Percentiles rank a stretch among this genome's conserved stretches.
Conservation (phyloP, 1,140 invertebrate genomes). For the Drosophila insularis region DNA sequence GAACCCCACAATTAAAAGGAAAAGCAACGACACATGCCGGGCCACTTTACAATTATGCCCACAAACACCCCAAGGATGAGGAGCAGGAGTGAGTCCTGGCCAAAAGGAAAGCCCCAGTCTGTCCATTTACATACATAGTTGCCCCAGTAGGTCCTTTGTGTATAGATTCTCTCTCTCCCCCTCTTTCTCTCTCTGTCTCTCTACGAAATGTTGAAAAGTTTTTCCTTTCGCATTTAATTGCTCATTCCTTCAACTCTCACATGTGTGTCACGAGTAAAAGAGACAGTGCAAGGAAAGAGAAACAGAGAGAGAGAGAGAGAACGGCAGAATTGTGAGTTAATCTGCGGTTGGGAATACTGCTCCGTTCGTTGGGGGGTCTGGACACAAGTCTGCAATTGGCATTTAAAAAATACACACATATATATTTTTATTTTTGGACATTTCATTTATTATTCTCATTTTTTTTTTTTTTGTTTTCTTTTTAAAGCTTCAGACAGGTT, state of each 20-base stretch:
- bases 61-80: slow-evolving; percentile 19
- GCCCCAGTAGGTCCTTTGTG: slow-evolving; percentile 43
- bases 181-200: slow-evolving; percentile 13
- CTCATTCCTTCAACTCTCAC: slow-evolving; percentile 25
- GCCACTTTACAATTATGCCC: slow-evolving; percentile 66
- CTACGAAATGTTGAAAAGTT: slow-evolving; percentile 58
- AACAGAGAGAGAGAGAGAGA: not conserved
- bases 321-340: slow-evolving; percentile 58
- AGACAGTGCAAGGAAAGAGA: slow-evolving; percentile 7
- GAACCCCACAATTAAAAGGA: slow-evolving; percentile 63
- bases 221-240: slow-evolving; percentile 72
- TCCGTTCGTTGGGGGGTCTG: not conserved
- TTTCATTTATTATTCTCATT: not conserved
- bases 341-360: slow-evolving; percentile 47
- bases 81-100: not conserved
- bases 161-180: slow-evolving; percentile 21
- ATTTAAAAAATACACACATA: slow-evolving; percentile 26
- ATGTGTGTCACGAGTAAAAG: slow-evolving; percentile 19
- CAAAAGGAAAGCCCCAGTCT: not conserved
- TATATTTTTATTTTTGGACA: slow-evolving; percentile 3
- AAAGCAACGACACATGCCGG: slow-evolving; percentile 48
- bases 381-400: slow-evolving; percentile 51
- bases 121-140: slow-evolving; percentile 47
- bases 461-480: not conserved
- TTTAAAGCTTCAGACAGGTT: not conserved